Evolutionary conservation across 2,888 invertebrate genomes (phyloP), one percentile per base, ranked within the genome.

Genomic region (Pelosia muscerda): DNA sequence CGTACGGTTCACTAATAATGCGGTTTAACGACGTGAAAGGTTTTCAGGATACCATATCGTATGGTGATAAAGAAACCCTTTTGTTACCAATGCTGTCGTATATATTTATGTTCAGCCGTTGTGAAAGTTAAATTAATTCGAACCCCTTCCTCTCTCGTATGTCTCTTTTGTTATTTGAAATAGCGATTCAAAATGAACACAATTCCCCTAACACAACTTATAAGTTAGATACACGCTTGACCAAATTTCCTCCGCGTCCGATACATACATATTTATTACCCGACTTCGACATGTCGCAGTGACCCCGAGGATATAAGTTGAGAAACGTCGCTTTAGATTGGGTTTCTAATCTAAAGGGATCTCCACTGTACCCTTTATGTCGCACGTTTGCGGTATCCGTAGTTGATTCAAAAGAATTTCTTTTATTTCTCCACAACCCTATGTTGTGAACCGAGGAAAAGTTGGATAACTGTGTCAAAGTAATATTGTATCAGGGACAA

Each of bases 281-380:
- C 66, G 73, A 76, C 74, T 73, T 78, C 80, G 76, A 53, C 71
- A 67, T 69, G 72, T 69, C 78, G 68, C 65, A 78, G 66, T 78
- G 79, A 81, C 82, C 80, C 72, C 73, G 70, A 76, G 74, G 73
- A 76, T 81, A 81, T 75, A 79, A 79, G 76, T 79, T 78, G 76
- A 79, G 74, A 79, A 81, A 81, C 64, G 81, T 71, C 81, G 83
- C 66, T 80, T 79, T 79, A 80, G 82, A 84, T 86, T 84, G 82
- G 82, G 78, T 85, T 85, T 81, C 81, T 86, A 85, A 86, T 86
- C 86, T 82, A 81, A 78, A 73, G 80, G 82, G 80, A 85, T 79
- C 83, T 84, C 85, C 72, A 77, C 74, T 75, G 79, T 77, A 78
- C 77, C 81, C 77, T 81, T 81, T 77, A 78, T 76, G 74, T 71